Conservation (phyloP, 1,140 invertebrate species). For the Trichonephila clavipes region DNA sequence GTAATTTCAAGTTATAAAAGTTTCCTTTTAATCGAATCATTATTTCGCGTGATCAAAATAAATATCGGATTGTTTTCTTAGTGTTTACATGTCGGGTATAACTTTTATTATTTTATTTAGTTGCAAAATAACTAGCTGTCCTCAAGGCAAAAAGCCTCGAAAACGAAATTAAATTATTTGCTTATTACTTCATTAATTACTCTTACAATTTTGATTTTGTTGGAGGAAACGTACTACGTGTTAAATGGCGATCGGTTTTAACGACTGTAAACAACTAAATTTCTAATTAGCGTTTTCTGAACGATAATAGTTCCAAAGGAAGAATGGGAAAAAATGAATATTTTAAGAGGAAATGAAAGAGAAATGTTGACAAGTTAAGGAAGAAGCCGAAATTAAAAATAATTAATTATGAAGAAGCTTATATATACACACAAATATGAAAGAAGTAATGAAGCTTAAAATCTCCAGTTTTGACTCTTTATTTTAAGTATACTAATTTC, state of each 20-base stretch:
- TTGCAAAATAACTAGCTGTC: background rate
- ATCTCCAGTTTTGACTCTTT: too few relatives aligned
- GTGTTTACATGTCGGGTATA: background rate
- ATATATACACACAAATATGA: too few relatives aligned
- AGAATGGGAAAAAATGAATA: background rate
- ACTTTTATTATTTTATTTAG: background rate
- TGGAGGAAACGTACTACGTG: background rate
- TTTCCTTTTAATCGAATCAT: too few relatives aligned
- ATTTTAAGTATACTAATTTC: too few relatives aligned
- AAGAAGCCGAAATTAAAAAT: background rate
- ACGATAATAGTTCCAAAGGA: background rate
- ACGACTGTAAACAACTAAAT: background rate
- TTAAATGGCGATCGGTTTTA: background rate
- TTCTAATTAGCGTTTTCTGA: background rate
- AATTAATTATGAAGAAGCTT: background rate
- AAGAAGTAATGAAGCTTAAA: too few relatives aligned
- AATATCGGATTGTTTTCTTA: too few relatives aligned
- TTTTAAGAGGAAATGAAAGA: background rate
- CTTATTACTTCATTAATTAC: background rate
- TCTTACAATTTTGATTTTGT: background rate
- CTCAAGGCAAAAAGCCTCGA: constrained; percentile 4
- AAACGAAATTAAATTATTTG: background rate
- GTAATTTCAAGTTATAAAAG: too few relatives aligned
- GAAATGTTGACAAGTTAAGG: background rate
- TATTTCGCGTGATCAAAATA: too few relatives aligned